These are phyloP conservation scores for Turdus rufiventris DNA, from an alignment of 2,113 vertebrate species.

Conservation along the genomic window DNA sequence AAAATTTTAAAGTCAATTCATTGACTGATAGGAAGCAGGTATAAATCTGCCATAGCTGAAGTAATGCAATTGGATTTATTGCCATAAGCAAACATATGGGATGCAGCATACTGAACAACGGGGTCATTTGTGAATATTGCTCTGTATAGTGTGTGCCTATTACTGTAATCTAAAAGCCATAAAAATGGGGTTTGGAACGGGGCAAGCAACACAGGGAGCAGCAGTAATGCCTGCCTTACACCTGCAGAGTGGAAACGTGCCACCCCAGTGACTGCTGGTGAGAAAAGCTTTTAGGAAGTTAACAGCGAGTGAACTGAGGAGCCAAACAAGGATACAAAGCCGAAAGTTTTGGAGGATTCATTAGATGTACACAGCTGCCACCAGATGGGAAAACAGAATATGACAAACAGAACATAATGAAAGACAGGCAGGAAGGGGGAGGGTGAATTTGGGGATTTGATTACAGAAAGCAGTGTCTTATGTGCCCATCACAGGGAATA, in stretches of 20 bases:
- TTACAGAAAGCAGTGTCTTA: background rate
- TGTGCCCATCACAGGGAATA: background rate
- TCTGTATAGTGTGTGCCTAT: background rate
- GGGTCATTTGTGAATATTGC: constrained; percentile 37
- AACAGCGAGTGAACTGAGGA: constrained; percentile 32
- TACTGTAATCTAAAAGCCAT: constrained; percentile 51
- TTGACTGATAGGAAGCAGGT: constrained; percentile 61
- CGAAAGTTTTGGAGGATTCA: constrained; percentile 29
- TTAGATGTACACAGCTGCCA: constrained; percentile 43
- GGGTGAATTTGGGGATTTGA: background rate
- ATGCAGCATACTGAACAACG: constrained; percentile 23
- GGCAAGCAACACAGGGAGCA: background rate
- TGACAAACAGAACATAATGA: background rate
- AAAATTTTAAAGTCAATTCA: constrained; percentile 72
- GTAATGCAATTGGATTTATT: constrained; percentile 66
- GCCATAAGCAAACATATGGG: constrained; percentile 40
- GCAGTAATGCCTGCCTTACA: background rate
- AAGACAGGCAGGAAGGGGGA: background rate
- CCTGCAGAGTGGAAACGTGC: background rate
- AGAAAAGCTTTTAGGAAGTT: constrained; percentile 52
- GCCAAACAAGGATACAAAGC: background rate
- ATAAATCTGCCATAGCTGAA: constrained; percentile 68
- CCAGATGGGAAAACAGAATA: constrained; percentile 49
- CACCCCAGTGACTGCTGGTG: background rate
- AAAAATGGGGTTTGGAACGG: background rate